Percentiles rank a stretch among this genome's conserved stretches.
Conservation (phyloP, 2,888 invertebrate species). For the Branchipolynoe longqiensis region DNA sequence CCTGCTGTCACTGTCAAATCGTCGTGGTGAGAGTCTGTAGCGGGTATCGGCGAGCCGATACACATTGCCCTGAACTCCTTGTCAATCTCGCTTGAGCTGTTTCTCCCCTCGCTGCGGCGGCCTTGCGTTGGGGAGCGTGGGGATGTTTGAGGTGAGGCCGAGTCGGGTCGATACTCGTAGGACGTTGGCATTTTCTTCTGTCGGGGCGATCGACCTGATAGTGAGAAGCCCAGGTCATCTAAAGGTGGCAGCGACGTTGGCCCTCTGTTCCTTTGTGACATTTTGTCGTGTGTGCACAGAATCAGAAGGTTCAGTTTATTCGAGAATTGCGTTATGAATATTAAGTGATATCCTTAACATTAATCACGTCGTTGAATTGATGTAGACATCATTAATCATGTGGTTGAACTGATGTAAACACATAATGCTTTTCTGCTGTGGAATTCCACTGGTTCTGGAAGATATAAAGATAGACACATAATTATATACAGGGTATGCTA, state of each 20-base stretch:
- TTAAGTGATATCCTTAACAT: too few relatives aligned
- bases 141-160: conserved; percentile 5
- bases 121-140: background rate
- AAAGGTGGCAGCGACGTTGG: background rate
- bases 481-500: too few relatives aligned
- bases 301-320: too few relatives aligned
- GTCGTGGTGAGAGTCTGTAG: background rate
- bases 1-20: background rate
- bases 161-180: background rate
- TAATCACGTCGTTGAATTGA: too few relatives aligned
- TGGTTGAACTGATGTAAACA: too few relatives aligned
- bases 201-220: background rate
- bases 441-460: too few relatives aligned
- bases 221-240: background rate
- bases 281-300: too few relatives aligned
- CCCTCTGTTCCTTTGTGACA: background rate
- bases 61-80: conserved; percentile 27
- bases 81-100: background rate
- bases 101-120: background rate
- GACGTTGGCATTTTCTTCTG: background rate
- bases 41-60: conserved; percentile 20
- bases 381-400: too few relatives aligned
- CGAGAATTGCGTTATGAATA: too few relatives aligned
- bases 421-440: too few relatives aligned
- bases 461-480: too few relatives aligned